Percentiles rank a stretch among this genome's conserved stretches.
Conservation (phyloP, 2,888 invertebrate species). For the Unio delphinus region DNA sequence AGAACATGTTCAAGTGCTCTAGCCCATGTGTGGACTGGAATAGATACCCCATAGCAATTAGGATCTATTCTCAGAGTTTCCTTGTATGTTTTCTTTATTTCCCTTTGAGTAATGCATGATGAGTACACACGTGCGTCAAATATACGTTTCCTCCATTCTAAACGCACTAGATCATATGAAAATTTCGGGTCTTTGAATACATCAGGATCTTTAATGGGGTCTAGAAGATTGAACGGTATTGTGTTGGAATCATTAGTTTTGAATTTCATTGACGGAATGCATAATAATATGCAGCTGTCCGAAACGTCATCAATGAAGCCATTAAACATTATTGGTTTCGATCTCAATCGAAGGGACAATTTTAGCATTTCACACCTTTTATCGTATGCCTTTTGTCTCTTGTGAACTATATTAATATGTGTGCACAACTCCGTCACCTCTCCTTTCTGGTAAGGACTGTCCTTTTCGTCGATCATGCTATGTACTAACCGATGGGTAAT, state of each 20-base stretch:
- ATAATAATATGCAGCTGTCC: slow-evolving; percentile 19
- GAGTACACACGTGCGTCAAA: neutral
- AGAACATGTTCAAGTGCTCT: neutral
- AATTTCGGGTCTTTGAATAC: slow-evolving; percentile 11
- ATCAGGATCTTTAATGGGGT: slow-evolving; percentile 3
- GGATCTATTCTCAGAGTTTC: neutral
- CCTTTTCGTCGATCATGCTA: slow-evolving; percentile 11
- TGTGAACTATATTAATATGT: slow-evolving; percentile 17
- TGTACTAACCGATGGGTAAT: slow-evolving; percentile 34
- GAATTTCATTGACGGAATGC: slow-evolving; percentile 19
- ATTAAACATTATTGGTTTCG: slow-evolving; percentile 18
- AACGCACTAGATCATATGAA: neutral
- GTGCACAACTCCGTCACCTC: slow-evolving; percentile 25
- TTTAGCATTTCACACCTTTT: slow-evolving; percentile 20
- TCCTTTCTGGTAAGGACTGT: slow-evolving; percentile 15
- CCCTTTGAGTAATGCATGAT: slow-evolving; percentile 1
- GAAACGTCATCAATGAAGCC: slow-evolving; percentile 22
- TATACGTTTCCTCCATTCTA: slow-evolving; percentile 6
- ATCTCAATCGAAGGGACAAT: slow-evolving; percentile 16
- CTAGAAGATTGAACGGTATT: slow-evolving; percentile 28
- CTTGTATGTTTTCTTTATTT: slow-evolving; percentile 9
- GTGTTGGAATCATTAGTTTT: slow-evolving; percentile 2
- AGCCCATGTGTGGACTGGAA: neutral
- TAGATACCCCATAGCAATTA: neutral
- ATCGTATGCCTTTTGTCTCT: slow-evolving; percentile 24